A percentile compares a stretch with the other conserved stretches of the same genome.
phyloP scores from a whole-genome alignment of 2,888 invertebrate genomes.

The Morpho deidamia region DNA sequence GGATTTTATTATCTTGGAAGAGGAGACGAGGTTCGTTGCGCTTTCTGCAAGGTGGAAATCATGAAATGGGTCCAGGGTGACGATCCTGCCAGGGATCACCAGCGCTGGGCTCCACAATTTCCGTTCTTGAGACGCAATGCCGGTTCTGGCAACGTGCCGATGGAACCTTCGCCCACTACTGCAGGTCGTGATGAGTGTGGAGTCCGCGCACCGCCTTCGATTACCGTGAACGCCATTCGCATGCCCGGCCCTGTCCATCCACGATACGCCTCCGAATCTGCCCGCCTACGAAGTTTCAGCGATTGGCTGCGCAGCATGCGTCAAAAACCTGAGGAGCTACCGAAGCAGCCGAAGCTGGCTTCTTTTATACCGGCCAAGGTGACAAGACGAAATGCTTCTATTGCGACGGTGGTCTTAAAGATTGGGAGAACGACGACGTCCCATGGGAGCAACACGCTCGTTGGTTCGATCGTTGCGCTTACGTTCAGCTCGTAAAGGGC shows the following conservation, averaged over 20 bases:
- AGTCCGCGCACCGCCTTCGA: conserved; percentile 38
- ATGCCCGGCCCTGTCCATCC: conserved; percentile 81
- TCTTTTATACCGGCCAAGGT: conserved; percentile 92
- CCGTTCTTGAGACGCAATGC: conserved; percentile 82
- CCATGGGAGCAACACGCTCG: conserved; percentile 97
- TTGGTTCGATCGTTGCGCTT: conserved; percentile 94
- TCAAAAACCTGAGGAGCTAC: conserved; percentile 88
- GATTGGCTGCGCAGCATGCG: conserved; percentile 90
- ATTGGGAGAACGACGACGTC: conserved; percentile 94
- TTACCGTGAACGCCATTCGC: conserved; percentile 41
- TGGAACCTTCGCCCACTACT: conserved; percentile 55
- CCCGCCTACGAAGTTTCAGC: conserved; percentile 83
- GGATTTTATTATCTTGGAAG: conserved; percentile 90
- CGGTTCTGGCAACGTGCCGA: conserved; percentile 81
- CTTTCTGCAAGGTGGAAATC: conserved; percentile 88
- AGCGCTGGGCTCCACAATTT: conserved; percentile 88
- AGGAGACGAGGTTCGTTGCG: conserved; percentile 88
- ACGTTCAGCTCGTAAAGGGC: conserved; percentile 88
- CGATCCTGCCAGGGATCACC: conserved; percentile 88
- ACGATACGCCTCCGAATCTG: conserved; percentile 83
- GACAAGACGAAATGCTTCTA: conserved; percentile 96
- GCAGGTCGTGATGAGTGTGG: conserved; percentile 69
- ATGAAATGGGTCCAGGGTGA: conserved; percentile 91
- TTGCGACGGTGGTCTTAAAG: conserved; percentile 95
- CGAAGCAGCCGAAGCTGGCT: conserved; percentile 94